Conservation (phyloP, 1,140 invertebrate genomes). For the Drosophila pseudoobscura region DNA sequence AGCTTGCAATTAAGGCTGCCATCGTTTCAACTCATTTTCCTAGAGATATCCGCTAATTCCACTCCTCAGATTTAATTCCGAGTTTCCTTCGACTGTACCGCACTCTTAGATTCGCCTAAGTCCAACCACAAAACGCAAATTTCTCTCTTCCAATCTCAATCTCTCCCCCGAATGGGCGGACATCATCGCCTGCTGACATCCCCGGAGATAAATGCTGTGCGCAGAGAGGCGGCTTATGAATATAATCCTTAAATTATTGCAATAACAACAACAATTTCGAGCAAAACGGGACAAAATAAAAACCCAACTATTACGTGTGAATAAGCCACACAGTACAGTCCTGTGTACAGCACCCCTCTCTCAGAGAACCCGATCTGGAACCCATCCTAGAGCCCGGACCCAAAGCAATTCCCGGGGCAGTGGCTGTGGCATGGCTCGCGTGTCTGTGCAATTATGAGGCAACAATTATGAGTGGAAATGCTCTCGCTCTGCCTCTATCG, state of each 20-base stretch:
- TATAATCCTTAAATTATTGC: conserved; percentile 80
- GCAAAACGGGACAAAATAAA: conserved; percentile 59
- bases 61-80: background rate
- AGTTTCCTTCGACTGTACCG: no score
- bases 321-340: conserved; percentile 44
- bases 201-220: conserved; percentile 59
- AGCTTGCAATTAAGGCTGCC: background rate
- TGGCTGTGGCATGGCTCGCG: background rate
- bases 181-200: conserved; percentile 25
- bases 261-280: conserved; percentile 57
- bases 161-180: background rate
- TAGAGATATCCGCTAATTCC: background rate
- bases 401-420: conserved; percentile 5
- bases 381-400: background rate
- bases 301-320: conserved; percentile 72
- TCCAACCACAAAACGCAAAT: no score
- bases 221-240: conserved; percentile 63
- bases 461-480: conserved; percentile 54
- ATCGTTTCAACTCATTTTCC: background rate
- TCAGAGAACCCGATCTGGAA: background rate
- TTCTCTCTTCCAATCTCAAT: no score
- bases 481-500: conserved; percentile 37
- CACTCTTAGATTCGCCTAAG: no score
- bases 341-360: conserved; percentile 13
- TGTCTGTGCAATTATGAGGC: conserved; percentile 60